Evolutionary conservation across 2,888 invertebrate species (phyloP).

Genomic region (Agonum fuliginosum): DNA sequence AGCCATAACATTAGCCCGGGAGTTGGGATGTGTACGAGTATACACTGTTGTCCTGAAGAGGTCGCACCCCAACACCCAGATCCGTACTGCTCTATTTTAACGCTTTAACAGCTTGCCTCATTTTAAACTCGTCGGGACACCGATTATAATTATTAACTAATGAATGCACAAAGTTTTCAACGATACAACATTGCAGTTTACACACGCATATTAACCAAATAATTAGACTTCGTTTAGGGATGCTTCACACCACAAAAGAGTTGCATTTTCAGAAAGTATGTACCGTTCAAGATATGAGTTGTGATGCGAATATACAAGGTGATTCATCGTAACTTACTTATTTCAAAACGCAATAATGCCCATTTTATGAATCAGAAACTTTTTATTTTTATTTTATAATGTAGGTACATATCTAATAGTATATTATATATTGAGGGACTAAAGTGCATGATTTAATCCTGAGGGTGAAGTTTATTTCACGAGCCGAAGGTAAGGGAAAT

Average conservation of each 20-base stretch:
- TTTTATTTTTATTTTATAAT: too few relatives aligned
- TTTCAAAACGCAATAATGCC: too few relatives aligned
- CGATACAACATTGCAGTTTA: not conserved
- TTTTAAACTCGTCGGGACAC: not conserved
- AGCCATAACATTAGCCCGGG: slow-evolving; percentile 52
- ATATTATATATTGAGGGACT: too few relatives aligned
- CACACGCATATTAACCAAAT: not conserved
- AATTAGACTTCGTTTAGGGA: not conserved
- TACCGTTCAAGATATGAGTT: too few relatives aligned
- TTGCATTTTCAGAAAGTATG: too few relatives aligned
- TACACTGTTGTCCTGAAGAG: not conserved
- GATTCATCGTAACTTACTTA: too few relatives aligned
- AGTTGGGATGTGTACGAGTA: slow-evolving; percentile 11
- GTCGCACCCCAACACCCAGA: not conserved
- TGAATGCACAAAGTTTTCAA: slow-evolving; percentile 25
- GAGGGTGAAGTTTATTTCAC: too few relatives aligned
- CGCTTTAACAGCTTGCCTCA: not conserved
- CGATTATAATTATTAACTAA: slow-evolving; percentile 15
- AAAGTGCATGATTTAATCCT: too few relatives aligned
- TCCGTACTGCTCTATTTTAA: not conserved
- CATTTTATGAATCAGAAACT: too few relatives aligned
- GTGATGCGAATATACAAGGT: too few relatives aligned
- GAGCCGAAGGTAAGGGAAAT: too few relatives aligned
- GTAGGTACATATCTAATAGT: too few relatives aligned
- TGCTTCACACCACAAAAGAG: not conserved